Evolutionary conservation across 2,797 vertebrate species (phyloP).

Genomic region (Furcifer pardalis): DNA sequence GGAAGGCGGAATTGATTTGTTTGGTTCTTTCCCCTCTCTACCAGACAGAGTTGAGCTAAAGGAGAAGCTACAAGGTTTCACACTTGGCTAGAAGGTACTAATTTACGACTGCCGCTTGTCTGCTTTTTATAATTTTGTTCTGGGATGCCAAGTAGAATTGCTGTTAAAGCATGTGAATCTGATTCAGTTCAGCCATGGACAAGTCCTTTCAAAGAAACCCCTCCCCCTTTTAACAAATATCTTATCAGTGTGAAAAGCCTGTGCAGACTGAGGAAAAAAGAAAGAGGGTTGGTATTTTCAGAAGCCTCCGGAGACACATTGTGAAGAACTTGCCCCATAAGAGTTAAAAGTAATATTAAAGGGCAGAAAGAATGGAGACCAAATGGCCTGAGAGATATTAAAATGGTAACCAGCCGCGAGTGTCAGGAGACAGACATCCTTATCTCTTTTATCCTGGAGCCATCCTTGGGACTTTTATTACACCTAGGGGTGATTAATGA

Average conservation of each 20-base stretch:
- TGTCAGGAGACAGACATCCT: too few species aligned
- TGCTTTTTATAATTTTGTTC: conserved; percentile 42
- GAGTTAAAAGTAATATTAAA: too few species aligned
- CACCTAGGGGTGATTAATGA: too few species aligned
- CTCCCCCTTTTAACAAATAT: conserved; percentile 39
- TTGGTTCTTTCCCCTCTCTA: not conserved
- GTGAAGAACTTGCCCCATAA: too few species aligned
- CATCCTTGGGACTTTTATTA: too few species aligned
- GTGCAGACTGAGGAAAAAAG: too few species aligned
- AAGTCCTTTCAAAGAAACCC: conserved; percentile 31
- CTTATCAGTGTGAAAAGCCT: conserved; percentile 11
- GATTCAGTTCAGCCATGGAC: not conserved
- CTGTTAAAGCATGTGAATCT: conserved; percentile 47
- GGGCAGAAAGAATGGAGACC: too few species aligned
- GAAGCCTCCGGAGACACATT: not conserved
- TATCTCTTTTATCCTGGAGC: too few species aligned
- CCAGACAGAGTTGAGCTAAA: conserved; percentile 44
- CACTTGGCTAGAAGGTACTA: conserved; percentile 38
- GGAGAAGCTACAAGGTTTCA: conserved; percentile 47
- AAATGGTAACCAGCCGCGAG: too few species aligned
- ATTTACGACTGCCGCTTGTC: conserved; percentile 35
- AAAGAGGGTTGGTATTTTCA: too few species aligned
- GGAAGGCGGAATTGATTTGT: conserved; percentile 58
- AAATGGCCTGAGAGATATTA: too few species aligned
- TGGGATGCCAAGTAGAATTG: conserved; percentile 28